These are phyloP conservation scores for Sterrhoptilus dennistouni DNA, from an alignment of 2,113 vertebrate genomes.

Conservation along the genomic window DNA sequence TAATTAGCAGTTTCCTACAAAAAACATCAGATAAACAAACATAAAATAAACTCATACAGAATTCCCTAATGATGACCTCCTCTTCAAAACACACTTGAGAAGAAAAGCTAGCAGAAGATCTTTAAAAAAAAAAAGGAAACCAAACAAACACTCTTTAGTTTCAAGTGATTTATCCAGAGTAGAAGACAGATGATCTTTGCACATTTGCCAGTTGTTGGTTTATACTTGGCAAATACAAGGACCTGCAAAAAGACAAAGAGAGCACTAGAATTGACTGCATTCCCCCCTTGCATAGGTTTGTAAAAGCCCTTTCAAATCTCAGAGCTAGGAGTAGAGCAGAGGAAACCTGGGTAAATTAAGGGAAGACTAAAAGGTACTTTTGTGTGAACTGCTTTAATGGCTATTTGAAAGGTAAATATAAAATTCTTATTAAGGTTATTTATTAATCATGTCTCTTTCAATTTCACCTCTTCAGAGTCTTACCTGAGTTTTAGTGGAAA, in stretches of 20 bases:
- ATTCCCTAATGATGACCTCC: neutral
- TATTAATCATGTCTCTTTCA: neutral
- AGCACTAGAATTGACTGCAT: fast-evolving
- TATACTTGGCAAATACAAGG: neutral
- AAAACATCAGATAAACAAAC: constrained; percentile 18
- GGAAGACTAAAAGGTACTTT: neutral
- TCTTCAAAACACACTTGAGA: constrained; percentile 31
- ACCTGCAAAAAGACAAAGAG: neutral
- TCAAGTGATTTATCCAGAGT: neutral
- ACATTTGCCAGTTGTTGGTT: neutral
- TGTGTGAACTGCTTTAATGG: neutral
- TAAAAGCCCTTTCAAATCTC: neutral
- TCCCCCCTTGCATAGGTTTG: neutral
- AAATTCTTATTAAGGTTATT: neutral
- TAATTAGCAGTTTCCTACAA: constrained; percentile 53
- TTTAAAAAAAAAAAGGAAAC: neutral
- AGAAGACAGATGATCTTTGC: neutral
- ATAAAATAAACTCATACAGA: constrained; percentile 4
- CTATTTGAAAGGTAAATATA: neutral
- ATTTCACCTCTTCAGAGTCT: neutral
- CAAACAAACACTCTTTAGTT: neutral
- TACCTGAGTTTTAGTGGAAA: neutral
- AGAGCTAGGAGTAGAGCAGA: neutral
- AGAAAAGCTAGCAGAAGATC: neutral
- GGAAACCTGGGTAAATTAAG: neutral